Base-by-base conservation (phyloP, 2,888 invertebrate species). In the Nymphalis polychloros region DNA sequence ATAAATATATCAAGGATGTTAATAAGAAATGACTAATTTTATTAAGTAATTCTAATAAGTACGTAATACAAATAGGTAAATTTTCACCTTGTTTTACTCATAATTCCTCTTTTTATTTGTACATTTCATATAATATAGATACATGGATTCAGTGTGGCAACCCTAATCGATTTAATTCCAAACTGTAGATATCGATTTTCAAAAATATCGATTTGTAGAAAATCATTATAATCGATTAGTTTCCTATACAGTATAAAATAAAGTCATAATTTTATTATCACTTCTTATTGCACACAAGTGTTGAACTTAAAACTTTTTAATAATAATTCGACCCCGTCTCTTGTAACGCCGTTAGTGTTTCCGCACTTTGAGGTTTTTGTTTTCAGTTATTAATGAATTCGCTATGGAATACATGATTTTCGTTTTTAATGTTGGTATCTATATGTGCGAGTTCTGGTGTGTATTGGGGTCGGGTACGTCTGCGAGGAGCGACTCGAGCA, bases 201-300 rank as follows among this genome's bases (percentile, higher is more conserved):
- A 23, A 23, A 31, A 27, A 31, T 6, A 48, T 48, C n/a, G n/a
- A 53, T 20, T 27, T 23, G 16, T 53, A 17, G 17, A 27, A 7
- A 1, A 4, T 1, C 3, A 17, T 31, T 17, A 10, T 41, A 57
- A 41, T 57, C 41, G 41, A 41, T 57, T 53, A n/a, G 19, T 49
- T 49, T 8, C 8, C 17, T 0, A 19, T 49, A 17, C 49, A 19
- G 19, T 49, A 49, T 2, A n/a, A 48, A 49, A 49, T 49, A 27
- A 53, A 27, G 5, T 20, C 17, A 27, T 53, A 23, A 53, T 53
- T 53, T 53, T 53, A 23, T 53, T 53, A 53, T 53, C 20, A 20
- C 53, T 27, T 16, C 10, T 19, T 23, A 50, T 50, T 50, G 50
- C 50, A 50, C 50, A 50, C 50, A 50, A 19, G 19, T 19, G 8